Conservation (phyloP, 2,797 vertebrate species). For the Lithobates pipiens region DNA sequence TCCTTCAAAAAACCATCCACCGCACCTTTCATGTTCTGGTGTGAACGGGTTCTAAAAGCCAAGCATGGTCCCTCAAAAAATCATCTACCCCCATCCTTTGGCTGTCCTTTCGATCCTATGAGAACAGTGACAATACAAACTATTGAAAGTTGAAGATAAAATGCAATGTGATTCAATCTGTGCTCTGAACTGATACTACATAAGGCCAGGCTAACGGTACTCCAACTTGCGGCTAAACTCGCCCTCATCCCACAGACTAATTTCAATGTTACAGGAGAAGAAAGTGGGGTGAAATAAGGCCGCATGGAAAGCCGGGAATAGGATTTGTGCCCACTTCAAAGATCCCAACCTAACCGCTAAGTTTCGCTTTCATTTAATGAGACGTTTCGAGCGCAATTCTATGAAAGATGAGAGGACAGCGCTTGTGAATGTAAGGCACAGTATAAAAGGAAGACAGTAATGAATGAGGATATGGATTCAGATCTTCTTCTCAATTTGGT, state of each 20-base stretch:
- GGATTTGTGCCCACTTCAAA: conserved; percentile 38
- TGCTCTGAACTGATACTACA: neutral
- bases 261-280: neutral
- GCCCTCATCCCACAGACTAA: neutral
- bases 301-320: conserved; percentile 26
- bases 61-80: no score
- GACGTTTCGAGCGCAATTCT: neutral
- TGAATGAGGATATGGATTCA: neutral
- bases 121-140: no score
- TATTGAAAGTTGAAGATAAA: no score
- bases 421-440: neutral
- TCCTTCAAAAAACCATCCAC: no score
- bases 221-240: neutral
- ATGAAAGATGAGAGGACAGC: neutral
- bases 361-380: neutral
- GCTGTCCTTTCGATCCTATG: no score
- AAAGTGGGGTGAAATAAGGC: conserved; percentile 2
- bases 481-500: no score
- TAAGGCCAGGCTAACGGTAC: neutral
- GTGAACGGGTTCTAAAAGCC: no score
- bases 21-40: no score
- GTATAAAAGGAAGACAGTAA: neutral
- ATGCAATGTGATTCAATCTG: no score
- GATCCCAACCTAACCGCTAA: neutral
- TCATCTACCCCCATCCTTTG: no score